A percentile compares a stretch with the other conserved stretches of the same genome.
These are phyloP conservation scores for Helicoverpa armigera DNA, from an alignment of 1,140 invertebrate species.

Conservation along the genomic window DNA sequence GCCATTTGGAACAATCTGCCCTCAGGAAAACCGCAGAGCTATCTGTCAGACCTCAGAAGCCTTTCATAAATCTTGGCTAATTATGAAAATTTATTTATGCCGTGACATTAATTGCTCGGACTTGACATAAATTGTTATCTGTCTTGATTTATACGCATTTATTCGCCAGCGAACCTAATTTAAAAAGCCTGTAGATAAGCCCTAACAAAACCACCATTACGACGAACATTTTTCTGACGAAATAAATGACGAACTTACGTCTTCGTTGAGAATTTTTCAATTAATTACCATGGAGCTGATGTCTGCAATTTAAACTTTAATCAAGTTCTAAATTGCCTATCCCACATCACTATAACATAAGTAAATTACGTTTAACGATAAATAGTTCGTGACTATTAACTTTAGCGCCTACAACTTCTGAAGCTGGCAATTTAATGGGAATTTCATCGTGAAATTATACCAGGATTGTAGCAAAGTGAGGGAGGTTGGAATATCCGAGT, in stretches of 20 bases:
- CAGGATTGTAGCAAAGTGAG: neutral
- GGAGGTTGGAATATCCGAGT: conserved; percentile 17
- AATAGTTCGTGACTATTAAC: conserved; percentile 38
- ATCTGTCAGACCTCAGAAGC: conserved; percentile 22
- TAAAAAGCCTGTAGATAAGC: conserved; percentile 14
- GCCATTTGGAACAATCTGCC: no score
- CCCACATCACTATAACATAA: conserved; percentile 32
- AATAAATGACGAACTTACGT: neutral
- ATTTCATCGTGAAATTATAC: conserved; percentile 30
- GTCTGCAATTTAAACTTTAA: conserved; percentile 44
- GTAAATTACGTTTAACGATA: conserved; percentile 40
- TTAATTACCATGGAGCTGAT: conserved; percentile 30
- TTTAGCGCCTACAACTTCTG: conserved; percentile 14
- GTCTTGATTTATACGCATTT: conserved; percentile 48
- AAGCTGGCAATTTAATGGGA: conserved; percentile 23
- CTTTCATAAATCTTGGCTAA: conserved; percentile 32
- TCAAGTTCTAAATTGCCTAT: conserved; percentile 44
- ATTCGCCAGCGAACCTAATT: conserved; percentile 15
- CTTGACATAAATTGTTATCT: conserved; percentile 50
- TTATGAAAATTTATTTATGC: conserved; percentile 52
- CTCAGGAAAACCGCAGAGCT: neutral
- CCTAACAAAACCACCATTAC: neutral
- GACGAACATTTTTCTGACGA: neutral
- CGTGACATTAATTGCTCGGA: conserved; percentile 46
- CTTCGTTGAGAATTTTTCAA: conserved; percentile 13